phyloP scores from a whole-genome alignment of 2,113 vertebrate genomes.

The Pelusios castaneus region DNA sequence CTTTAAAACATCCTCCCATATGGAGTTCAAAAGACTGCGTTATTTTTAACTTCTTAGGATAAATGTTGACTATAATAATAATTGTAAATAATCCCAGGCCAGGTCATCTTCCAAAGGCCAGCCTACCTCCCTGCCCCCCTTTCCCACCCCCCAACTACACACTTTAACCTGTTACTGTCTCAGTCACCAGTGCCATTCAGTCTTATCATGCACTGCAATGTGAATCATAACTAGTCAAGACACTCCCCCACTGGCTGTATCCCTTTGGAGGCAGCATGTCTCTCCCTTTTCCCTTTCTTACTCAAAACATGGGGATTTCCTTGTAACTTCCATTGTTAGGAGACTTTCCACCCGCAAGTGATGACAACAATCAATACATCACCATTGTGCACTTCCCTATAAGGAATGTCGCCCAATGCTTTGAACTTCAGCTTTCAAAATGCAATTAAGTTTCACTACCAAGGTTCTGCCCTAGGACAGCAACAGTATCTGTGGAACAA shows the following conservation, averaged over 20 bases:
- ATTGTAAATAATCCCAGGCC: not conserved
- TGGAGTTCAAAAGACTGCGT: fast-evolving
- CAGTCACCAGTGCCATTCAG: fast-evolving
- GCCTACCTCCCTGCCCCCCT: too few relatives aligned
- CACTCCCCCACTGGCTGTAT: not conserved
- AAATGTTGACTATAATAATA: not conserved
- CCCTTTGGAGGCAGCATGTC: not conserved
- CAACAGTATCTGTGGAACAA: slow-evolving; percentile 36
- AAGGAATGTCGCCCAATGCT: not conserved
- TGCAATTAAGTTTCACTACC: not conserved
- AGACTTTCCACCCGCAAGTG: not conserved
- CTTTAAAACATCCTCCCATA: not conserved
- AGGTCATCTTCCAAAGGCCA: not conserved
- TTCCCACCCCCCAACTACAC: too few relatives aligned
- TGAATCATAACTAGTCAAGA: not conserved
- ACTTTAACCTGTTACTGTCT: not conserved
- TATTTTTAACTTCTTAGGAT: not conserved
- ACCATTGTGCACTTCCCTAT: not conserved
- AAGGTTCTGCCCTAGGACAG: not conserved
- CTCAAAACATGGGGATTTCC: slow-evolving; percentile 26
- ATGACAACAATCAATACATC: slow-evolving; percentile 19
- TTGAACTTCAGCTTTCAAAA: slow-evolving; percentile 19
- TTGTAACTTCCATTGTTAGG: not conserved
- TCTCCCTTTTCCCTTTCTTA: not conserved
- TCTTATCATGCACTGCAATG: not conserved